Conservation (phyloP, 2,888 invertebrate genomes). For the Maniola hyperantus region DNA sequence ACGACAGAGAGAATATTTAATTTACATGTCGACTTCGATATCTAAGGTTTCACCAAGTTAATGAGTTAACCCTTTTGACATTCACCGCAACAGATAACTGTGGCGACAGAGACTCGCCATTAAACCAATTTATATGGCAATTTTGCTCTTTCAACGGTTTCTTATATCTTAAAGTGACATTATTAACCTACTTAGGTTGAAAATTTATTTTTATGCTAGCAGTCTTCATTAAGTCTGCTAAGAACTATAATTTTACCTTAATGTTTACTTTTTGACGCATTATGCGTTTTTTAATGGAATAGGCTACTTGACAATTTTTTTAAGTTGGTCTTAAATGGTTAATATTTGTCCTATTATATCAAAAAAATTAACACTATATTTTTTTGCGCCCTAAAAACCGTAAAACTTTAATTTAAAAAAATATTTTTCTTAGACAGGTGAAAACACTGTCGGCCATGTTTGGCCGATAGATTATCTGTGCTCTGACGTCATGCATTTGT, state of each 20-base stretch:
- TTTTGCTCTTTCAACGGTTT: slow-evolving; percentile 26
- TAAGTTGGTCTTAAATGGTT: too few relatives aligned
- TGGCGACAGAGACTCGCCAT: slow-evolving; percentile 28
- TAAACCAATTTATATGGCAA: slow-evolving; percentile 31
- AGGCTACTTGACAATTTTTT: too few relatives aligned
- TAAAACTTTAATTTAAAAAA: too few relatives aligned
- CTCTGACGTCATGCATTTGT: too few relatives aligned
- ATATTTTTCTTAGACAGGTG: too few relatives aligned
- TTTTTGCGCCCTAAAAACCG: too few relatives aligned
- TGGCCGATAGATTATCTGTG: too few relatives aligned
- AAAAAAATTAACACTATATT: too few relatives aligned
- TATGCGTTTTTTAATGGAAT: not conserved
- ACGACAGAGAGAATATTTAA: slow-evolving; percentile 7
- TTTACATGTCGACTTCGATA: slow-evolving; percentile 6
- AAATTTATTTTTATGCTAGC: slow-evolving; percentile 23
- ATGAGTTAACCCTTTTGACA: slow-evolving; percentile 30
- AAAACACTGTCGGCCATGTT: too few relatives aligned
- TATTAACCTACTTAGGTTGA: slow-evolving; percentile 28
- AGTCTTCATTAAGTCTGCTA: not conserved
- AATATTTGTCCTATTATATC: too few relatives aligned
- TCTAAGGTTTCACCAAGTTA: slow-evolving; percentile 31
- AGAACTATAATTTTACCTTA: not conserved
- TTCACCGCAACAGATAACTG: slow-evolving; percentile 32
- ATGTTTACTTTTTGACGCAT: not conserved
- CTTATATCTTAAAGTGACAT: slow-evolving; percentile 25